A percentile compares a stretch with the other conserved stretches of the same genome.
Evolutionary conservation across 2,797 vertebrate species (phyloP).

Genomic region (Craterocephalus amniculus): DNA sequence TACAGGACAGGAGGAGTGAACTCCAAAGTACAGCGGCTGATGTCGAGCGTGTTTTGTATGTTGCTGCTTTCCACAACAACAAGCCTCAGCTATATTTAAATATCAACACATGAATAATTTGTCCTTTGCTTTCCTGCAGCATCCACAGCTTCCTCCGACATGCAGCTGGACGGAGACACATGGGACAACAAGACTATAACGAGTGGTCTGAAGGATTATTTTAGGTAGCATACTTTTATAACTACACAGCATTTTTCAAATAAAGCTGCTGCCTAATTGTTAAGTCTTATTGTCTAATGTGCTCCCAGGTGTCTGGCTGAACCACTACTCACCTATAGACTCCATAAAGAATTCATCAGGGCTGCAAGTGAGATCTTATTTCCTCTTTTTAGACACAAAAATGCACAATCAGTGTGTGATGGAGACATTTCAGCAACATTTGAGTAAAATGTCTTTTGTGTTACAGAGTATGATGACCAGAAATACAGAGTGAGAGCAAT

Average conservation of each 20-base stretch:
- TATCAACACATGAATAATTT: neutral
- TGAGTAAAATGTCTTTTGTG: slow-evolving; percentile 28
- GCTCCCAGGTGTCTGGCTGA: slow-evolving; percentile 91
- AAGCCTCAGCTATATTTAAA: neutral
- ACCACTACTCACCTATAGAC: slow-evolving; percentile 95
- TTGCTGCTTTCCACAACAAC: neutral
- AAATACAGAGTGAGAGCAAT: slow-evolving; percentile 95
- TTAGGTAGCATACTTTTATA: slow-evolving; percentile 83
- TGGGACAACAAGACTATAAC: slow-evolving; percentile 99
- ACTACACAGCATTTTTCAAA: neutral
- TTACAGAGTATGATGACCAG: slow-evolving; percentile 95
- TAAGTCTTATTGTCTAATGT: slow-evolving; percentile 23
- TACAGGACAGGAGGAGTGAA: slow-evolving; percentile 80
- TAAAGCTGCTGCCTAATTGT: slow-evolving; percentile 8
- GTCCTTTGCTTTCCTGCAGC: slow-evolving; percentile 74
- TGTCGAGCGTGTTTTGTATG: slow-evolving; percentile 74
- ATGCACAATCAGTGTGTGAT: neutral
- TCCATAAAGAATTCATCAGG: slow-evolving; percentile 97
- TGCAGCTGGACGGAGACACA: slow-evolving; percentile 91
- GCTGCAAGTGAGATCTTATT: slow-evolving; percentile 93
- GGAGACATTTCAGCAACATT: slow-evolving; percentile 3
- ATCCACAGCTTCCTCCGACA: slow-evolving; percentile 89
- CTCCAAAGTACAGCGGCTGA: slow-evolving; percentile 76
- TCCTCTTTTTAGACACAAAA: neutral
- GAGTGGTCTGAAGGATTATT: slow-evolving; percentile 97